These are phyloP conservation scores for Muntiacus reevesi DNA, from an alignment of 2,113 vertebrate genomes.

Conservation along the genomic window DNA sequence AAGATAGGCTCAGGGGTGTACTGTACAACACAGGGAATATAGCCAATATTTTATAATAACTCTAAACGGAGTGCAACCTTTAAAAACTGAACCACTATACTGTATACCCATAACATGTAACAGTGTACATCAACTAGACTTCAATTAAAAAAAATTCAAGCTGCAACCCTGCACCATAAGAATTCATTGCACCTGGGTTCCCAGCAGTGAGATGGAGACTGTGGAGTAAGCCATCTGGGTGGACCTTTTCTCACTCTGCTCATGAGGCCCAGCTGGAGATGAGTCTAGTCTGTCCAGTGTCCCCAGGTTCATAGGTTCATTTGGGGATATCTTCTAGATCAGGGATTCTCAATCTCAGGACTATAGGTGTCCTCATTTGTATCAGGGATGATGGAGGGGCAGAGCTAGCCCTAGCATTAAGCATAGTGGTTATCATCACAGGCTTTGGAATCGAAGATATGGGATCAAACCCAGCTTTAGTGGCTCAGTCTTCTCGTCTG, in stretches of 20 bases:
- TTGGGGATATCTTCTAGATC: neutral
- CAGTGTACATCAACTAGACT: neutral
- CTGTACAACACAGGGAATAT: neutral
- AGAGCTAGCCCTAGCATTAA: neutral
- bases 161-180: no score
- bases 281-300: neutral
- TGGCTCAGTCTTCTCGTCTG: neutral
- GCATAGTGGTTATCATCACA: neutral
- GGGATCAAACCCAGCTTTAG: neutral
- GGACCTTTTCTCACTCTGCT: neutral
- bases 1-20: neutral
- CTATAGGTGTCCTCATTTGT: neutral
- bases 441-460: neutral
- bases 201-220: neutral
- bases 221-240: neutral
- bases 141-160: neutral
- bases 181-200: neutral
- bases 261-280: accelerated
- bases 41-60: neutral
- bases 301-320: neutral
- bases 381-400: accelerated
- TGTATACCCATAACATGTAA: neutral
- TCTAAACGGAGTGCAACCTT: neutral
- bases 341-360: neutral
- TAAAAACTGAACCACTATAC: neutral